phyloP scores from a whole-genome alignment of 2,113 vertebrate species.

The Edolisoma coerulescens region DNA sequence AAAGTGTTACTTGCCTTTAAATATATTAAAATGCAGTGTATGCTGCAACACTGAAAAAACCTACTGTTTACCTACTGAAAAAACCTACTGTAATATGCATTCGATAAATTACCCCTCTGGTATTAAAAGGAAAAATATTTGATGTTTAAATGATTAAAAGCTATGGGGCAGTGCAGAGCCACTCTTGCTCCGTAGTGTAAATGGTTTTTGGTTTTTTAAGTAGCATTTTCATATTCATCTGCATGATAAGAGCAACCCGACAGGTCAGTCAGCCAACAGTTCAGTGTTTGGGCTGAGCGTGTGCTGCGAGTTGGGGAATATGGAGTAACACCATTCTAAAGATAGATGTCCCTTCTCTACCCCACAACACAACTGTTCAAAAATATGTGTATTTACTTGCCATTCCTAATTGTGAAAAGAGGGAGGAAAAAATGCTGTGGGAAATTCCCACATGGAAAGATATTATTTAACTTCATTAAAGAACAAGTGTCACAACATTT shows the following conservation, averaged over 20 bases:
- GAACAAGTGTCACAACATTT: conserved; percentile 8
- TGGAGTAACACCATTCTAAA: conserved; percentile 18
- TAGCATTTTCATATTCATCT: not conserved
- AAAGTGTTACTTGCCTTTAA: not conserved
- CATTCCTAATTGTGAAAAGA: conserved; percentile 21
- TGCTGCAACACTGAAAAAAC: not conserved
- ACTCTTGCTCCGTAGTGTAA: not conserved
- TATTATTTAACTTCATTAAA: not conserved
- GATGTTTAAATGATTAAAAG: not conserved
- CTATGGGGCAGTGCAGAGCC: not conserved
- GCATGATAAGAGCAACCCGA: not conserved
- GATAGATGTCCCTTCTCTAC: conserved; percentile 39
- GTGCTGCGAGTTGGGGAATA: not conserved
- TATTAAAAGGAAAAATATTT: not conserved
- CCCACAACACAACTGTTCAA: conserved; percentile 20
- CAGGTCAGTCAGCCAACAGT: not conserved
- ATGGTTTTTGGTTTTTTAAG: not conserved
- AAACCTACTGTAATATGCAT: not conserved
- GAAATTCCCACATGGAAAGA: not conserved
- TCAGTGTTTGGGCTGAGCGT: not conserved
- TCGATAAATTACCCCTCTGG: not conserved
- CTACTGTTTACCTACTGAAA: not conserved
- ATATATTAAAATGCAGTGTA: not conserved
- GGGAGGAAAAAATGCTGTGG: not conserved
- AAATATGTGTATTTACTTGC: conserved; percentile 38